Base-by-base conservation (phyloP, 1,140 invertebrate genomes). In the Chymomyza costata region DNA sequence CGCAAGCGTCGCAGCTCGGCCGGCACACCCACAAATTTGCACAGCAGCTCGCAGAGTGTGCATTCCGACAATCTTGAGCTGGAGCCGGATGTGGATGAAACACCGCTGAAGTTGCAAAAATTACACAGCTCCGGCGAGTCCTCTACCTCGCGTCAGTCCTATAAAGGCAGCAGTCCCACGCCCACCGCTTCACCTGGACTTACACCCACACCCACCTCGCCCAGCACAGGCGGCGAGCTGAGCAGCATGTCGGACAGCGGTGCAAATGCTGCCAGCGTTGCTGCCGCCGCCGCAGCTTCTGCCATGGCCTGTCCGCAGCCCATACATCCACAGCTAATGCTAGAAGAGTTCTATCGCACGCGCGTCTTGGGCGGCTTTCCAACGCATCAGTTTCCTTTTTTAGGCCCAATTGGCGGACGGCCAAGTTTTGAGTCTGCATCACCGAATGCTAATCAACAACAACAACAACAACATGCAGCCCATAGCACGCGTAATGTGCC, bases 291-390 rank as follows among this genome's bases (percentile, higher is more conserved):
- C 0, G 53, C 56, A 0, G 60, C 82, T 71, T n/a, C 89, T 89
- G 10, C 88, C 89, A 90, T 94, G 88, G 91, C 91, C 1, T 94
- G 93, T 60, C 92, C 93, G 0, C 87, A 90, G 76, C 92, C 93
- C 0, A 91, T 93, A 8, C 92, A 94, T 70, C 93, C 93, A 0
- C 90, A 0, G 17, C 13, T 93, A 86, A 87, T 94, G 19, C 85
- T 94, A 10, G 92, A 93, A 56, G 89, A 91, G 0, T 89, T 93
- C 87, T 93, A 93, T 57, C 87, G 91, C 19, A 17, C 43, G 1
- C 41, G 54, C 14, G 43, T 14, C n/a, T 3, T 44, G 44, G 15
- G 45, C 49, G 31, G 52, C 50, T 45, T 74, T 61, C 46, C 59
- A 44, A 37, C 40, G 19, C 58, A 57, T 11, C 63, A 63, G 58